Evolutionary conservation across 2,888 invertebrate species (phyloP), one percentile per base, ranked within the genome.

Genomic region (Poecilus cupreus): DNA sequence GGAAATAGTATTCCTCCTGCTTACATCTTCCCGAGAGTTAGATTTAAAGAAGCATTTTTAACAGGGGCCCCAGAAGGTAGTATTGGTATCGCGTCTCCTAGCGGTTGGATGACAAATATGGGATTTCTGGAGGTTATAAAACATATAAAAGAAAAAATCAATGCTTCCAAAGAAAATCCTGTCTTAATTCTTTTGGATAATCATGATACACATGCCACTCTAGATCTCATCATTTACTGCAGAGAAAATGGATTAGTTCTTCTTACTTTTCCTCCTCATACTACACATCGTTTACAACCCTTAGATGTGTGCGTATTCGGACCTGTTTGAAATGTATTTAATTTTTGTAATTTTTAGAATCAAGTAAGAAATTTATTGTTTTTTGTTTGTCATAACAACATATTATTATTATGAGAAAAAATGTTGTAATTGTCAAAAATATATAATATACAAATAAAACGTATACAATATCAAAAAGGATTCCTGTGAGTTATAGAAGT

Each of bases 231-330:
- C 32, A 32, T 85, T 81, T 84, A 85, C 85, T 83, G 85, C 37
- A 85, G 85, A 83, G 86, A 86, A 68, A 85, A 87, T 83, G 87
- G 87, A 5, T 85, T 84, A 43, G 74, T 86, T 24, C 60, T 87
- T 70, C 78, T 87, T 32, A 86, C 87, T 8, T 86, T 88, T 80
- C 87, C 87, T 18, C 87, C 87, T 3, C 88, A 88, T 77, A 85
- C 85, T 83, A 82, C 72, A 10, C 82, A 84, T 60, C 60, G 64
- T 76, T 78, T 88, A 46, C 88, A 88, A 83, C 88, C 87, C n/a
- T 64, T 84, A 6, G 83, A 84, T 76, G 76, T 70, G 20, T 26
- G 46, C 10, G 64, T 84, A 22, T 84, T 74, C 82, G 83, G 87
- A 39, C 84, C 83, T 10, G n/a, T n/a, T n/a, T n/a, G n/a, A n/a